phyloP scores from a whole-genome alignment of 2,797 vertebrate species.

The Ficedula albicollis region DNA sequence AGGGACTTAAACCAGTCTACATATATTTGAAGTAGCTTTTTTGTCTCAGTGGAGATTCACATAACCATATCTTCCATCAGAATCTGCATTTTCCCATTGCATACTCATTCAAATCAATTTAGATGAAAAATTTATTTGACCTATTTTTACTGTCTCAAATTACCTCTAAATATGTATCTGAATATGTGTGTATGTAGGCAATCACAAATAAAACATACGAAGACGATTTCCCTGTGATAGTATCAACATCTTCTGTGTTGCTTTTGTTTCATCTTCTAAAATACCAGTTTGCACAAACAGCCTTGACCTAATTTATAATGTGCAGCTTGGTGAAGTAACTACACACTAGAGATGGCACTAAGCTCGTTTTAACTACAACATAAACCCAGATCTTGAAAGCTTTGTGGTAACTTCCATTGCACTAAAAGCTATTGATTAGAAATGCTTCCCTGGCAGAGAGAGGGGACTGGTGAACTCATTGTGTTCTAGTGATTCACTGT shows the following conservation, averaged over 20 bases:
- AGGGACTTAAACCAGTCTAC: not conserved
- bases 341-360: not conserved
- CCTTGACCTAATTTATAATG: not conserved
- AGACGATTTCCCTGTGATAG: not conserved
- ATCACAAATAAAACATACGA: not conserved
- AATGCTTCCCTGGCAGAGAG: not conserved
- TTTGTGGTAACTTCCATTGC: constrained; percentile 20
- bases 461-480: not conserved
- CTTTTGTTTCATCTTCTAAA: not conserved
- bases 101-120: not conserved
- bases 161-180: not conserved
- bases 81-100: not conserved
- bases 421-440: constrained; percentile 48
- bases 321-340: not conserved
- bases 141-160: not conserved
- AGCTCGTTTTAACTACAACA: constrained; percentile 13
- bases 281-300: not conserved
- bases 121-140: constrained; percentile 21
- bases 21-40: not conserved
- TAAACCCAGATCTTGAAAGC: constrained; percentile 6
- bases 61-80: not conserved
- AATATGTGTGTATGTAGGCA: not conserved
- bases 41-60: constrained; percentile 1
- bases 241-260: not conserved
- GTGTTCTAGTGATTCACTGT: not conserved